A percentile compares a stretch with the other conserved stretches of the same genome.
These are phyloP conservation scores for Chlorops oryzae DNA, from an alignment of 1,140 invertebrate species.

Conservation along the genomic window DNA sequence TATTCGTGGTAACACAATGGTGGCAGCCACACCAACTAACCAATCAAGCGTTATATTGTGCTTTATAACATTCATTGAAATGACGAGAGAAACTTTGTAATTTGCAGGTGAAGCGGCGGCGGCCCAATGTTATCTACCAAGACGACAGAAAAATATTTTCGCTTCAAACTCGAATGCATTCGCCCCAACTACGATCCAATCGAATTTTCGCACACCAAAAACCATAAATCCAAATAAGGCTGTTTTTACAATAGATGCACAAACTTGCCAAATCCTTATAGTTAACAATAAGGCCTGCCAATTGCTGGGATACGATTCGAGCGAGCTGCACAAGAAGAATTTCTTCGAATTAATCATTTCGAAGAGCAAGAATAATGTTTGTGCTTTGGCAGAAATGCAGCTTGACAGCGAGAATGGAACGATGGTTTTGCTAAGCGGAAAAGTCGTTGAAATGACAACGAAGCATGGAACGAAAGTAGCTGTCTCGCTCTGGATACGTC, in stretches of 20 bases:
- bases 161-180: too few relatives aligned
- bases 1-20: too few relatives aligned
- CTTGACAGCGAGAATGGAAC: slow-evolving; percentile 55
- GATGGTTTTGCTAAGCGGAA: slow-evolving; percentile 56
- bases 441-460: slow-evolving; percentile 57
- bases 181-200: slow-evolving; percentile 22
- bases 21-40: too few relatives aligned
- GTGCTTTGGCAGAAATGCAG: slow-evolving; percentile 53
- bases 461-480: slow-evolving; percentile 52
- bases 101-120: too few relatives aligned
- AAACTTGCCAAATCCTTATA: slow-evolving; percentile 57
- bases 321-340: slow-evolving; percentile 52
- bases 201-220: slow-evolving; percentile 24
- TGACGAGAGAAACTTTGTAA: too few relatives aligned
- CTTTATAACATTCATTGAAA: too few relatives aligned
- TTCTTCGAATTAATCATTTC: slow-evolving; percentile 54
- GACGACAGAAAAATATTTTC: too few relatives aligned
- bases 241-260: slow-evolving; percentile 54
- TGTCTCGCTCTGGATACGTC: slow-evolving; percentile 59
- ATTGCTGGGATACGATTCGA: slow-evolving; percentile 55
- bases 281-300: slow-evolving; percentile 58
- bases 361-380: slow-evolving; percentile 52
- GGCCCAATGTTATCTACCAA: too few relatives aligned
- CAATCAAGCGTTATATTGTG: too few relatives aligned
- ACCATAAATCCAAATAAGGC: slow-evolving; percentile 53